These are phyloP conservation scores for Physeter macrocephalus DNA, from an alignment of 2,113 vertebrate genomes.

Conservation along the genomic window DNA sequence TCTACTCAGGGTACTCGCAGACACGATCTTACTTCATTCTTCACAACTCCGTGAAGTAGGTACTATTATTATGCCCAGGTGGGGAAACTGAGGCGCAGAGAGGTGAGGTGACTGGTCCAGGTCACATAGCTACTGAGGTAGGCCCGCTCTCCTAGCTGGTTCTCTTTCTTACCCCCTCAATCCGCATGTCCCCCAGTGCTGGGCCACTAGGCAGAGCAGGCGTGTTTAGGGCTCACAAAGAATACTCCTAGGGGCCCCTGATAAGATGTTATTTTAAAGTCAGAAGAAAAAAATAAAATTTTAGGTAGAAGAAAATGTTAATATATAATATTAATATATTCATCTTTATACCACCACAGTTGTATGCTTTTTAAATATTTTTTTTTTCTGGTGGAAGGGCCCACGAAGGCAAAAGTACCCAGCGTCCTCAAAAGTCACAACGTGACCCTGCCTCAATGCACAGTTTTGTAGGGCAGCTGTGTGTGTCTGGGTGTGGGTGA, in stretches of 20 bases:
- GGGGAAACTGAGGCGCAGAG: not conserved
- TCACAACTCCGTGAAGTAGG: not conserved
- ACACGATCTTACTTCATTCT: not conserved
- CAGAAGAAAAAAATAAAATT: not conserved
- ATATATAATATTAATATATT: not conserved
- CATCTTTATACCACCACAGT: not conserved
- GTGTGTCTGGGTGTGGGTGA: not conserved
- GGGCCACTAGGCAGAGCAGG: too few species aligned
- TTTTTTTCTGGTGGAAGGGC: not conserved
- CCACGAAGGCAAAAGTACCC: not conserved
- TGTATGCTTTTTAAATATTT: not conserved
- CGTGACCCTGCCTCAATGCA: not conserved
- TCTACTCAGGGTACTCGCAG: not conserved
- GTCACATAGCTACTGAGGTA: not conserved
- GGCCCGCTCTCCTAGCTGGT: not conserved
- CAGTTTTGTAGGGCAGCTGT: not conserved
- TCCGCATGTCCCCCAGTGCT: accelerated
- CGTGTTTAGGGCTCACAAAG: not conserved
- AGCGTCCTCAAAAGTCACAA: not conserved
- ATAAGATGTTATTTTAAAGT: conserved; percentile 11
- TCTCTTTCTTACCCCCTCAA: not conserved
- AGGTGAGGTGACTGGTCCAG: not conserved
- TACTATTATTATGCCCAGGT: not conserved
- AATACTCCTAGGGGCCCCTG: not conserved
- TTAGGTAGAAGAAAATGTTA: not conserved